phyloP scores from a whole-genome alignment of 2,113 vertebrate species.

The Poeciliopsis occidentalis region DNA sequence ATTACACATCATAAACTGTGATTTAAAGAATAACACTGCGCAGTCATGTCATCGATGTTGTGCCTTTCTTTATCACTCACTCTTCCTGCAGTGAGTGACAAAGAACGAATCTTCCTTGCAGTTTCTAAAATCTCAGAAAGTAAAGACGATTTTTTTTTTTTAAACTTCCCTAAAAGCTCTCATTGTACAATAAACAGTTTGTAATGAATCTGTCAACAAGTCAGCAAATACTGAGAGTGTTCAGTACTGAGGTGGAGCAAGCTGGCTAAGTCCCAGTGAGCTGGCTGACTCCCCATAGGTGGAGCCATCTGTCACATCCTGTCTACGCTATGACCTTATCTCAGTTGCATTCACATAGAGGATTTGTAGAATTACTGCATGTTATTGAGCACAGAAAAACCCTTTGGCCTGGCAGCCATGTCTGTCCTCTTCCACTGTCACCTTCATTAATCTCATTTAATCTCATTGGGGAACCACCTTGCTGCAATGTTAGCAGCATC shows the following conservation, averaged over 20 bases:
- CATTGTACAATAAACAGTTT: not conserved
- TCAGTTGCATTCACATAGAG: conserved; percentile 41
- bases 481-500: too few species aligned
- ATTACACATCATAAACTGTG: not conserved
- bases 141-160: not conserved
- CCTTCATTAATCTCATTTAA: conserved; percentile 56
- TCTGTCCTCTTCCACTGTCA: conserved; percentile 35
- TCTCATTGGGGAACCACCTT: conserved; percentile 7
- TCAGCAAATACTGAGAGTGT: conserved; percentile 20
- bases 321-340: conserved; percentile 43
- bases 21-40: not conserved
- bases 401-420: conserved; percentile 20
- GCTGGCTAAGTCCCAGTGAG: conserved; percentile 16
- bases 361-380: conserved; percentile 55
- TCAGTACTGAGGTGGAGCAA: conserved; percentile 12
- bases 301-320: conserved; percentile 72
- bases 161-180: not conserved
- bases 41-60: not conserved
- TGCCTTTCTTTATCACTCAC: not conserved
- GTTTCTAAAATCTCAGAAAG: not conserved
- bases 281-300: conserved; percentile 56
- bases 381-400: conserved; percentile 39
- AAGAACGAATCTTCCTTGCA: not conserved
- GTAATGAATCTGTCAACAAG: conserved; percentile 45
- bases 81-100: not conserved